Evolutionary conservation across 2,888 invertebrate species (phyloP), one percentile per base, ranked within the genome.

Genomic region (Matsumyia berberina): DNA sequence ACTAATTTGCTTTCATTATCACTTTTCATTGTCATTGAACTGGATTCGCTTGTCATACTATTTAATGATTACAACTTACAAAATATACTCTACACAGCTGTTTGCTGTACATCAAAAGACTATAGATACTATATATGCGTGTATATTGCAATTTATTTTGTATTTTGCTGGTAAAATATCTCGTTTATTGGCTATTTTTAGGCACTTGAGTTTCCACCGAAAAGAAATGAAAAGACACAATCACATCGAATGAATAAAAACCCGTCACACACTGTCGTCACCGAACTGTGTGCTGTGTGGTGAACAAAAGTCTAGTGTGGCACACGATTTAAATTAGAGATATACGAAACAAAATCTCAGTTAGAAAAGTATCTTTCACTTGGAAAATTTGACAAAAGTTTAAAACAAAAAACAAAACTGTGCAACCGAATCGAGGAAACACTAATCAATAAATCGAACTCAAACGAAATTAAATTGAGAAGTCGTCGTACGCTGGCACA

Each of bases 11-110:
- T 82, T 73, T 86, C 86, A 86, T 82, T 86, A 86, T 86, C 86
- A 85, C 86, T 83, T 86, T 86, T 86, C 85, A 86, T 80, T 76
- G 80, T 86, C 79, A 86, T 85, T 85, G 83, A 85, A 85, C 85
- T 86, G 72, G 79, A 85, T 77, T 70, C 73, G 80, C 69, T 79
- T 76, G 86, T 85, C 86, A 86, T 86, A 78, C 4, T 24, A 24
- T 3, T 53, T n/a, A 51, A 55, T 39, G 19, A 49, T 37, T 55
- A 31, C 49, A 60, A 67, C 31, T 60, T 69, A 73, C 53, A 80
- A 73, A 80, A 49, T 24, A 11, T 46, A 53, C 15, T 51, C 60
- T 15, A 19, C 53, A 12, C 49, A 31, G 29, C 9, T 67, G 29
- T 66, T 12, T 78, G 35, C 73, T 78, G 78, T 78, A 83, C 82